A percentile compares a stretch with the other conserved stretches of the same genome.
phyloP scores from a whole-genome alignment of 2,113 vertebrate species.

The Petaurus breviceps region DNA sequence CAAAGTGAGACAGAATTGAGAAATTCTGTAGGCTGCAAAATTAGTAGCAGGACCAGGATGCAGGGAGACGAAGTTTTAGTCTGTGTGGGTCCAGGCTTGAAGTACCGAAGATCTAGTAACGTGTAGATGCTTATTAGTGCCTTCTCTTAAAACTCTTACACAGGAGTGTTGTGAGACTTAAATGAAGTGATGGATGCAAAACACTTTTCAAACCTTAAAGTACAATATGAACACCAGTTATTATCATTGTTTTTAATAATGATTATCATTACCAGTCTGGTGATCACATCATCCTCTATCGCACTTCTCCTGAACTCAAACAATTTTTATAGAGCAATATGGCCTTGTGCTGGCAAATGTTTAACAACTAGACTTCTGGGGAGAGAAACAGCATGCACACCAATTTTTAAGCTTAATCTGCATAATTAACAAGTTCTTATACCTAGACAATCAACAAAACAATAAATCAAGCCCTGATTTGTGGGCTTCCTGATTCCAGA shows the following conservation, averaged over 20 bases:
- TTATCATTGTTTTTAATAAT: neutral
- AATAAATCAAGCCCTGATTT: neutral
- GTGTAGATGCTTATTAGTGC: neutral
- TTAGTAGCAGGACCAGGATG: conserved; percentile 12
- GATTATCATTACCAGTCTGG: neutral
- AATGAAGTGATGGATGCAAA: neutral
- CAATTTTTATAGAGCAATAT: neutral
- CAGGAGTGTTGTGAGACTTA: neutral
- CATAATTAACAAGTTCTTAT: neutral
- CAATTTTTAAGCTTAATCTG: neutral
- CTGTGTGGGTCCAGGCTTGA: neutral
- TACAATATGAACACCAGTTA: neutral
- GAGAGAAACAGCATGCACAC: neutral
- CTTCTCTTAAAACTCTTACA: neutral
- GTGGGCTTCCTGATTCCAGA: neutral
- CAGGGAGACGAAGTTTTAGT: neutral
- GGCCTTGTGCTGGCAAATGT: neutral
- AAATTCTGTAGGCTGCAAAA: neutral
- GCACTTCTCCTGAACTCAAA: neutral
- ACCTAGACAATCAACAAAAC: neutral
- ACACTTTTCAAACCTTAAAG: neutral
- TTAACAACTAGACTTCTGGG: neutral
- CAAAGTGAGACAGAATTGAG: neutral
- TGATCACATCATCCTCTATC: neutral
- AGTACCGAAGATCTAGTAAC: neutral